These are phyloP conservation scores for Percopsis transmontana DNA, from an alignment of 2,113 vertebrate species.

Conservation along the genomic window DNA sequence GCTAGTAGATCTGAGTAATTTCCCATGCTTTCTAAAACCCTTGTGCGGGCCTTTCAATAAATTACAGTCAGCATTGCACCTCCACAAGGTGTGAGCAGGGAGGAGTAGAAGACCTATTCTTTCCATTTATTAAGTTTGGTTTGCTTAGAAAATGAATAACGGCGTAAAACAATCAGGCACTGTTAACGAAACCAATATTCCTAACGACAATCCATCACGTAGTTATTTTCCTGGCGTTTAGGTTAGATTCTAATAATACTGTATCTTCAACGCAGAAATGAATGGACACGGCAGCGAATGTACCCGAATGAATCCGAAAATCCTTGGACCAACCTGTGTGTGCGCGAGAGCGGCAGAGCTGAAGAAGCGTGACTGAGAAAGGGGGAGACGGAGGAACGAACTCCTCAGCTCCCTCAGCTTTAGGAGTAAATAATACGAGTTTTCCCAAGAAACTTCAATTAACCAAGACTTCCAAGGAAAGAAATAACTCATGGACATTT, in stretches of 20 bases:
- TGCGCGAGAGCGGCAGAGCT: conserved; percentile 24
- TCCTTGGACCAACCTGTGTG: conserved; percentile 64
- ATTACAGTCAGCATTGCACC: conserved; percentile 35
- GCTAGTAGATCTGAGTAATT: too few relatives aligned
- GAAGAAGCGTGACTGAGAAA: conserved; percentile 67
- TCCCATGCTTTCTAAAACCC: too few relatives aligned
- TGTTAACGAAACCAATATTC: conserved; percentile 45
- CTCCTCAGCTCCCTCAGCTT: conserved; percentile 14
- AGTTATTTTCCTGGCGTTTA: conserved; percentile 3
- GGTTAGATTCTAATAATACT: background rate
- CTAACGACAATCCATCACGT: conserved; percentile 36
- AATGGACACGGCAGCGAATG: conserved; percentile 52
- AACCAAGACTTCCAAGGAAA: conserved; percentile 1
- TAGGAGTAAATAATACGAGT: conserved; percentile 2
- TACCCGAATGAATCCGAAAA: conserved; percentile 69
- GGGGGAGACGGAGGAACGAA: conserved; percentile 31
- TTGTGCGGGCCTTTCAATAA: conserved; percentile 40
- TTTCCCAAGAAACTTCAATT: conserved; percentile 5
- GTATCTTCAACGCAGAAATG: conserved; percentile 15
- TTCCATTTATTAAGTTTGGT: conserved; percentile 18
- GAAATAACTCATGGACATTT: conserved; percentile 7
- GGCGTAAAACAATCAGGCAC: conserved; percentile 23
- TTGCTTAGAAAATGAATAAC: conserved; percentile 32
- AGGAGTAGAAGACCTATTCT: background rate
- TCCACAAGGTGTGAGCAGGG: conserved; percentile 52